Base-by-base conservation (phyloP, 2,113 vertebrate species). In the Oenanthe melanoleuca region DNA sequence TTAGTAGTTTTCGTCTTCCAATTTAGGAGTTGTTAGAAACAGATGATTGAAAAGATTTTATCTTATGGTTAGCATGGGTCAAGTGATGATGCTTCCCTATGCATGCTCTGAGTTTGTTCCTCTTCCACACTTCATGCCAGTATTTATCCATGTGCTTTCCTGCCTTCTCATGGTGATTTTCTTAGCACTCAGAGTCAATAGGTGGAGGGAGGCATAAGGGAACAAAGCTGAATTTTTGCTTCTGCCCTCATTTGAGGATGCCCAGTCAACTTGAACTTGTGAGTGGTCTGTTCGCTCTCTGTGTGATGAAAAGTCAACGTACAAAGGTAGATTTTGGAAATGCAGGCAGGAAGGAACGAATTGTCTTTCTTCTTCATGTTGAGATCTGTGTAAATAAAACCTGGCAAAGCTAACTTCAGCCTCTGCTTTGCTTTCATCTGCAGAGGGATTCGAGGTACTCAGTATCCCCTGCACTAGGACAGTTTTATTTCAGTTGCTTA, bases 401-500 rank as follows among this genome's bases (percentile, higher is more conserved):
- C 38, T 77, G 72, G 25, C 61, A 24, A 82, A 78, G 37, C 11
- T 53, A 23, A 8, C 31, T 60, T 74, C 22, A 25, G 40, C 56
- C 22, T 74, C 78, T 80, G 59, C 49, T 93, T 52, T 77, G 33
- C 72, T 78, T 65, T 87, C 38, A n/a, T 81, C n/a, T 1, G 0
- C 40, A 47, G 64, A 29, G 37, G 18, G 34, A 23, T 71, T 88
- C 24, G 63, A 44, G 63, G 81, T 88, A 49, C 40, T 85, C 11
- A 5, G 71, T 64, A 86, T 61, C 31, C 17, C 9, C 20, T 49
- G n/a, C 40, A 22, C 63, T 91, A 31, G 49, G 23, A 53, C 50
- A 53, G 65, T 49, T 93, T 93, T 85, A 89, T 84, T 93, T 94
- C 73, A 65, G 70, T 67, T 88, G 45, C 28, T 75, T 75, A 33